phyloP scores from a whole-genome alignment of 2,113 vertebrate species.

The Limanda limanda region DNA sequence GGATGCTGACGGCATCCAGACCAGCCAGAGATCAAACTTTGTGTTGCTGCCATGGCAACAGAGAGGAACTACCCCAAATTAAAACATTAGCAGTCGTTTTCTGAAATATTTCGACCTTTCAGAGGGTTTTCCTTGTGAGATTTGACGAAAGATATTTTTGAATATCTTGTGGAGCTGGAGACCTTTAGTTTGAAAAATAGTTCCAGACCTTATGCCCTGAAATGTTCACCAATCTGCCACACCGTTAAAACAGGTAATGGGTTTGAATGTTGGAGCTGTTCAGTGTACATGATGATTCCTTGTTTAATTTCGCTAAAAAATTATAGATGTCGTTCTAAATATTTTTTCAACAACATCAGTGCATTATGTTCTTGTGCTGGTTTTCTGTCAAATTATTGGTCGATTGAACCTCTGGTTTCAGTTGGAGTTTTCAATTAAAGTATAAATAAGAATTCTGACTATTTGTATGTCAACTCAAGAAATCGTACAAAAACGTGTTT shows the following conservation, averaged over 20 bases:
- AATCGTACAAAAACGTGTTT: not conserved
- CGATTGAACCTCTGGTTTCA: not conserved
- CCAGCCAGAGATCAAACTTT: slow-evolving; percentile 46
- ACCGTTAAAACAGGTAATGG: no score
- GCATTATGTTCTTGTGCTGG: not conserved
- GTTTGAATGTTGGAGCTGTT: no score
- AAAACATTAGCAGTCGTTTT: not conserved
- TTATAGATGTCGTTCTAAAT: no score
- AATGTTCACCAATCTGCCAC: no score
- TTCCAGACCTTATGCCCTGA: no score
- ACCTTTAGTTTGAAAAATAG: no score
- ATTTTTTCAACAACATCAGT: no score
- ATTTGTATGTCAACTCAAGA: no score
- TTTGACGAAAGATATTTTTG: not conserved
- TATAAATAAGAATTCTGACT: not conserved
- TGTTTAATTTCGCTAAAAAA: no score
- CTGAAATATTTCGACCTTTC: not conserved
- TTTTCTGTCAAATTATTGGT: not conserved
- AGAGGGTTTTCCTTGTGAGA: not conserved
- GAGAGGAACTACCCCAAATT: slow-evolving; percentile 15
- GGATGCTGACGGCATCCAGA: slow-evolving; percentile 39
- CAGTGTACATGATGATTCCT: no score
- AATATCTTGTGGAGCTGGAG: not conserved
- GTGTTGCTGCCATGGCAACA: slow-evolving; percentile 43
- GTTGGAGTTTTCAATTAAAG: not conserved